Conservation (phyloP, 2,797 vertebrate genomes). For the Percopsis omiscomaycus region DNA sequence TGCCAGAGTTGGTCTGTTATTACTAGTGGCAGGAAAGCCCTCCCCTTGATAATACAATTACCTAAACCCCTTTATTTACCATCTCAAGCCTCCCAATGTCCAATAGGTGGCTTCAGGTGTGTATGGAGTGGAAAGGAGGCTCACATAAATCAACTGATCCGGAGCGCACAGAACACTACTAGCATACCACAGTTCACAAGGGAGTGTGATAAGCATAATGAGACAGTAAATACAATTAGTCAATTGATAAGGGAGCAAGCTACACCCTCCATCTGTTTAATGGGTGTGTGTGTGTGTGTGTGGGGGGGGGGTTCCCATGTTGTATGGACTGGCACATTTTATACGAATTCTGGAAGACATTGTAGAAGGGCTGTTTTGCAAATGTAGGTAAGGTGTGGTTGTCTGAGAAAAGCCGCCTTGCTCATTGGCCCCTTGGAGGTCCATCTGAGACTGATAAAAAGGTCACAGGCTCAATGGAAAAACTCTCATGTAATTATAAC, state of each 20-base stretch:
- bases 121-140: slow-evolving; percentile 2
- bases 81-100: background rate
- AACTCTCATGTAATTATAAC: slow-evolving; percentile 70
- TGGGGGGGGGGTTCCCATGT: slow-evolving; percentile 1
- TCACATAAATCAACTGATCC: background rate
- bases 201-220: slow-evolving; percentile 2
- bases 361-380: slow-evolving; percentile 23
- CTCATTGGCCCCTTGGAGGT: slow-evolving; percentile 58
- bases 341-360: slow-evolving; percentile 1
- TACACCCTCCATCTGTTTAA: background rate
- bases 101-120: slow-evolving; percentile 33
- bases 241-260: slow-evolving; percentile 1
- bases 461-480: slow-evolving; percentile 72
- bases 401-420: slow-evolving; percentile 35
- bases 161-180: background rate
- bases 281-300: background rate
- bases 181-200: slow-evolving; percentile 1
- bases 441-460: slow-evolving; percentile 62
- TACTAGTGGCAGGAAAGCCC: slow-evolving; percentile 35
- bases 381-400: slow-evolving; percentile 17
- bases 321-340: slow-evolving; percentile 9
- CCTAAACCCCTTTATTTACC: slow-evolving; percentile 31
- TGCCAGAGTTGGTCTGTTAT: slow-evolving; percentile 47
- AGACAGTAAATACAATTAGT: slow-evolving; percentile 9
- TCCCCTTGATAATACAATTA: slow-evolving; percentile 47